phyloP scores from a whole-genome alignment of 2,888 invertebrate species.

The Cryptus viduatorius region DNA sequence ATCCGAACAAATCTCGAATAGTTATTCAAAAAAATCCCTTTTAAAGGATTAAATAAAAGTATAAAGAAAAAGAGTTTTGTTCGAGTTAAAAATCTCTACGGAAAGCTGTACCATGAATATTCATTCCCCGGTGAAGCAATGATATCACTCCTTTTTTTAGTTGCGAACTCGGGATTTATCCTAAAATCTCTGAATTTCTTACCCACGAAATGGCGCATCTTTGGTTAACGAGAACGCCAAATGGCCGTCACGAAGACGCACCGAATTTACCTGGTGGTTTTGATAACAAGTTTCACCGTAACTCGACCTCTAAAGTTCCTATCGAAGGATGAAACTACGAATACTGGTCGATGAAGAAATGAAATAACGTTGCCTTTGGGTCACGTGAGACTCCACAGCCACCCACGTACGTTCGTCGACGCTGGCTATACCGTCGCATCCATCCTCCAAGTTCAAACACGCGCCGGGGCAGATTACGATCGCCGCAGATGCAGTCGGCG shows the following conservation, averaged over 20 bases:
- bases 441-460: conserved; percentile 67
- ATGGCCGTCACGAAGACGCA: neutral
- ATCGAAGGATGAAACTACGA: neutral
- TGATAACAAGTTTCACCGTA: neutral
- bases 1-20: too few species aligned
- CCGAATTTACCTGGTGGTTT: neutral
- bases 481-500: conserved; percentile 61
- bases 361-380: conserved; percentile 32
- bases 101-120: neutral
- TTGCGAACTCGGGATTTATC: neutral
- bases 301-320: neutral
- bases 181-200: neutral
- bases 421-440: conserved; percentile 38
- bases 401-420: conserved; percentile 5
- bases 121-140: neutral
- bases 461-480: conserved; percentile 64
- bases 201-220: neutral
- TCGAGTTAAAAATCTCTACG: too few species aligned
- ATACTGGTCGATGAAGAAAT: conserved; percentile 14
- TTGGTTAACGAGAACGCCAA: neutral
- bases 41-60: too few species aligned
- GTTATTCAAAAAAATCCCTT: too few species aligned
- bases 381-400: conserved; percentile 48
- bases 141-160: neutral
- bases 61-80: too few species aligned